phyloP scores from a whole-genome alignment of 1,140 invertebrate genomes.

The Drosophila ambigua region DNA sequence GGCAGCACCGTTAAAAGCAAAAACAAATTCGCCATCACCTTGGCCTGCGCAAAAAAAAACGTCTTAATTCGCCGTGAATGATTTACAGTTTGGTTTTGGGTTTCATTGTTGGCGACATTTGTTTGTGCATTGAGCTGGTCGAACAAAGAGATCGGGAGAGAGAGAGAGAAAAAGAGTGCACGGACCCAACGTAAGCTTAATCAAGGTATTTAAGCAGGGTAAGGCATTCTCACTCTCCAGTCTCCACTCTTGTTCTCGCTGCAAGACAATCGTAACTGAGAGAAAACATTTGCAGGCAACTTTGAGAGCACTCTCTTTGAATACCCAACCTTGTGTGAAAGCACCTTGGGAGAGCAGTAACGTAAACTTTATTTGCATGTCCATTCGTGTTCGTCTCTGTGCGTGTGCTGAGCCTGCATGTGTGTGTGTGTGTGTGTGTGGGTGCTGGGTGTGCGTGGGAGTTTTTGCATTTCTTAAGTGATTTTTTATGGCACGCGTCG shows the following conservation, averaged over 20 bases:
- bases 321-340: background rate
- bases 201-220: background rate
- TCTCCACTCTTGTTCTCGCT: no score
- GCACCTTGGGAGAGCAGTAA: conserved; percentile 5
- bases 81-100: conserved; percentile 73
- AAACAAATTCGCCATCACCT: conserved; percentile 33
- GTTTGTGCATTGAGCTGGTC: conserved; percentile 22
- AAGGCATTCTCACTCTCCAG: background rate
- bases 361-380: conserved; percentile 48
- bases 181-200: conserved; percentile 24
- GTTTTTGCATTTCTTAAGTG: conserved; percentile 63
- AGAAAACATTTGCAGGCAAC: no score
- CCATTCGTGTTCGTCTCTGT: background rate
- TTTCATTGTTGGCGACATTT: conserved; percentile 70
- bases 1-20: conserved; percentile 9
- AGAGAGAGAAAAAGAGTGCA: background rate
- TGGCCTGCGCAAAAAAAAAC: conserved; percentile 48
- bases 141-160: conserved; percentile 13
- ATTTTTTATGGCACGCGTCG: conserved; percentile 78
- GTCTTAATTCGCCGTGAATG: conserved; percentile 74
- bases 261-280: no score
- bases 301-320: no score
- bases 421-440: background rate
- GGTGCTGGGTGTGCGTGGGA: conserved; percentile 50
- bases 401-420: no score